Evolutionary conservation across 2,888 invertebrate genomes (phyloP).

Genomic region (Flexamia atlantica): DNA sequence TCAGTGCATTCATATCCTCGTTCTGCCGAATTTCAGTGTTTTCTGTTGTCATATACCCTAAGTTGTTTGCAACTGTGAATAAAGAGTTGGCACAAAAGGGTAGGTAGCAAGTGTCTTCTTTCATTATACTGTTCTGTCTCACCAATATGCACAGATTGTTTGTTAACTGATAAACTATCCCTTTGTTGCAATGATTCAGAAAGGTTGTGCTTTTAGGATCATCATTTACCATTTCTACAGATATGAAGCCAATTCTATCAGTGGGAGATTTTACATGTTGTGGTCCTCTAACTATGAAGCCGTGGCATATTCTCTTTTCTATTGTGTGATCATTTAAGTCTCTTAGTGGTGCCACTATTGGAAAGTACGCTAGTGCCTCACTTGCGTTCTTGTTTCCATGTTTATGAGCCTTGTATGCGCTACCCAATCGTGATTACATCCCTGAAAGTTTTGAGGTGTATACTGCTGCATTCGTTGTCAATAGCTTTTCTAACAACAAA

Average conservation of each 20-base stretch:
- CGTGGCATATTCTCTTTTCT: constrained; percentile 20
- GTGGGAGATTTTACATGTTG: constrained; percentile 47
- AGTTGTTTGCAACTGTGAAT: constrained; percentile 2
- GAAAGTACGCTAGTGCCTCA: neutral
- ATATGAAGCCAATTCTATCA: neutral
- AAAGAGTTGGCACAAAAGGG: neutral
- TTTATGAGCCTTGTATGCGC: neutral
- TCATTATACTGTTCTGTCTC: constrained; percentile 28
- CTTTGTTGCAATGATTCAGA: neutral
- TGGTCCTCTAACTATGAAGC: constrained; percentile 16
- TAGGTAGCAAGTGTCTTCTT: constrained; percentile 35
- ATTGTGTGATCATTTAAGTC: neutral
- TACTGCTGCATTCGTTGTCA: neutral
- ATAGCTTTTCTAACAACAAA: neutral
- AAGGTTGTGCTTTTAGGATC: constrained; percentile 6
- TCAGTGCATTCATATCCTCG: neutral
- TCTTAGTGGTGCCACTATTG: constrained; percentile 1
- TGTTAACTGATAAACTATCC: neutral
- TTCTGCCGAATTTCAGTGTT: neutral
- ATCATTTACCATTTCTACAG: neutral
- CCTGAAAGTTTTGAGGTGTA: neutral
- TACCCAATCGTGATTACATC: constrained; percentile 18
- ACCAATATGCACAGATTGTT: neutral
- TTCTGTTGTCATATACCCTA: constrained; percentile 20
- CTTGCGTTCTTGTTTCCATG: neutral